Conservation (phyloP, 1,140 invertebrate species). For the Elysia chlorotica region DNA sequence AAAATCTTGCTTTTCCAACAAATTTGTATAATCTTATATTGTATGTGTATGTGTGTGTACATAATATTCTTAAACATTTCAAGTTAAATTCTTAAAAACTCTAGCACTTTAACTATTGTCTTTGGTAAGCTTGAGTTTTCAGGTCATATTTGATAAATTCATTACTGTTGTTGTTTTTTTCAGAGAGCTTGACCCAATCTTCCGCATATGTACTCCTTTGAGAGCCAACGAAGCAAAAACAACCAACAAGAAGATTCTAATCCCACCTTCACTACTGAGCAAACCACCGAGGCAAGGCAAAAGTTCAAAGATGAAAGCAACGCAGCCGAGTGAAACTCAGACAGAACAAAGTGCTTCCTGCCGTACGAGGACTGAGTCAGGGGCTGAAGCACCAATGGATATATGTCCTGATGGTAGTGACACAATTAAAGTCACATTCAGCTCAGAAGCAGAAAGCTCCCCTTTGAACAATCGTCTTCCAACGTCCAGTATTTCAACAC, state of each 20-base stretch:
- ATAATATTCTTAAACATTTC: too few species aligned
- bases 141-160: too few species aligned
- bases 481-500: too few species aligned
- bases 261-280: conserved; percentile 21
- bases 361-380: neutral
- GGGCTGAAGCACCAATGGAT: neutral
- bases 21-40: too few species aligned
- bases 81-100: too few species aligned
- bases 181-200: conserved; percentile 79
- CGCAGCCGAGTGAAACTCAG: neutral
- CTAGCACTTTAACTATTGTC: too few species aligned
- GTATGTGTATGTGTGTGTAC: too few species aligned
- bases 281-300: neutral
- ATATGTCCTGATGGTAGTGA: neutral
- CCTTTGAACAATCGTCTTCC: too few species aligned
- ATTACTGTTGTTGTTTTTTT: too few species aligned
- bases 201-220: conserved; percentile 76
- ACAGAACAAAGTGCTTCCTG: neutral
- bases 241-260: conserved; percentile 51
- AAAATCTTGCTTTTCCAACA: too few species aligned
- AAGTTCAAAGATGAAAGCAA: neutral
- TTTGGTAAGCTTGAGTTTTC: too few species aligned
- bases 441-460: neutral
- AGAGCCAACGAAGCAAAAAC: conserved; percentile 37
- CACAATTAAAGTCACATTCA: neutral